Percentiles rank a stretch among this genome's conserved stretches.
These are phyloP conservation scores for Pimpla rufipes DNA, from an alignment of 2,888 invertebrate genomes.

Conservation along the genomic window DNA sequence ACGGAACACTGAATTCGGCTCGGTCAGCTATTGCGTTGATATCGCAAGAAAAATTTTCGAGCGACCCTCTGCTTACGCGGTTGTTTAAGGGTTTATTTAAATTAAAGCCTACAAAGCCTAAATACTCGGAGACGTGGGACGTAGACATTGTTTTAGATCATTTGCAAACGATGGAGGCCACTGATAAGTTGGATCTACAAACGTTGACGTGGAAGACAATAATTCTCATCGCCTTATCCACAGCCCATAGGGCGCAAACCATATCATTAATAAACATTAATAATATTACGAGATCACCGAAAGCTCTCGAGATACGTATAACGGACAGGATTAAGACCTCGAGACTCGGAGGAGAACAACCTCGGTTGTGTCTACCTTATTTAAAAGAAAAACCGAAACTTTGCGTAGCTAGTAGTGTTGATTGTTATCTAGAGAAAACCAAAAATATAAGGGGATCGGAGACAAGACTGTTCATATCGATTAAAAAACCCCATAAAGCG, in stretches of 20 bases:
- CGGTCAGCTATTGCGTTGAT: no score
- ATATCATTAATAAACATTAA: conserved; percentile 42
- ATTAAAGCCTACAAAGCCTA: conserved; percentile 55
- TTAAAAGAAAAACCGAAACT: conserved; percentile 8
- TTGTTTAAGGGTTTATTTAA: conserved; percentile 64
- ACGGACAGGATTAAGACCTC: conserved; percentile 58
- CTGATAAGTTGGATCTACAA: conserved; percentile 25
- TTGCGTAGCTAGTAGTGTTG: conserved; percentile 47
- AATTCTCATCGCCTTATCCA: conserved; percentile 27
- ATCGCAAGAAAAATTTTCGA: no score
- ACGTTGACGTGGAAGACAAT: conserved; percentile 10
- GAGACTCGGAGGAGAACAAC: conserved; percentile 42
- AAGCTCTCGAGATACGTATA: conserved; percentile 49
- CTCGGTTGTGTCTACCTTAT: conserved; percentile 32
- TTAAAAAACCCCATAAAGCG: conserved; percentile 40
- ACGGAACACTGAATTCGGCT: no score
- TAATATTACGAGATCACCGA: conserved; percentile 6
- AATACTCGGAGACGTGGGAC: conserved; percentile 64
- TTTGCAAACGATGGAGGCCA: not conserved
- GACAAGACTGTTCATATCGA: conserved; percentile 29
- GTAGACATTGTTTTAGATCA: conserved; percentile 41
- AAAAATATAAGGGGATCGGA: not conserved
- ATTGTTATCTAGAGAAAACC: conserved; percentile 34
- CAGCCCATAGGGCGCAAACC: conserved; percentile 52
- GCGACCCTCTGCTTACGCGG: conserved; percentile 16